Percentiles rank a stretch among this genome's conserved stretches.
These are phyloP conservation scores for Perca flavescens DNA, from an alignment of 2,113 vertebrate species.

Conservation along the genomic window DNA sequence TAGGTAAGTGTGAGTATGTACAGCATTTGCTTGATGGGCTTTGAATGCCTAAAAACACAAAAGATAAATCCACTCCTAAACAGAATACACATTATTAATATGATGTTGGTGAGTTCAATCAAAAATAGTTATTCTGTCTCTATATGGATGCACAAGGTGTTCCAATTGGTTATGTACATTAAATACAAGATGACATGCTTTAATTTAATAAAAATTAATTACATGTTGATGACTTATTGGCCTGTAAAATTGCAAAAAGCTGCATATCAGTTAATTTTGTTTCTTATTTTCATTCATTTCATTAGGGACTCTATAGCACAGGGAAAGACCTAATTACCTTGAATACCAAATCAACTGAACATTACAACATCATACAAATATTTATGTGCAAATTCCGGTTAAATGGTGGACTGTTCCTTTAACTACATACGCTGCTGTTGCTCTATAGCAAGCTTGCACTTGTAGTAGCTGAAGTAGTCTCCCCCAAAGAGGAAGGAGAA, in stretches of 20 bases:
- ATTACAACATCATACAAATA: slow-evolving; percentile 23
- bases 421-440: slow-evolving; percentile 91
- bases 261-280: neutral
- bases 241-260: no score
- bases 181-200: neutral
- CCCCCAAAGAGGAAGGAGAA: slow-evolving; percentile 98
- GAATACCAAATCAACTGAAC: neutral
- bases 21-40: neutral
- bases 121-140: no score
- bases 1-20: neutral
- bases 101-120: neutral
- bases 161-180: neutral
- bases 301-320: neutral
- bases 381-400: neutral
- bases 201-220: neutral
- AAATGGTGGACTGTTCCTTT: slow-evolving; percentile 5
- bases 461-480: slow-evolving; percentile 98
- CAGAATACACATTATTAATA: slow-evolving; percentile 14
- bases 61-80: neutral
- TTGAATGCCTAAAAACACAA: neutral
- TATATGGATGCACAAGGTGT: neutral
- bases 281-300: neutral
- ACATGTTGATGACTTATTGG: neutral
- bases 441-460: slow-evolving; percentile 94
- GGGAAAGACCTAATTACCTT: neutral